phyloP scores from a whole-genome alignment of 2,888 invertebrate species.

The Erannis defoliaria region DNA sequence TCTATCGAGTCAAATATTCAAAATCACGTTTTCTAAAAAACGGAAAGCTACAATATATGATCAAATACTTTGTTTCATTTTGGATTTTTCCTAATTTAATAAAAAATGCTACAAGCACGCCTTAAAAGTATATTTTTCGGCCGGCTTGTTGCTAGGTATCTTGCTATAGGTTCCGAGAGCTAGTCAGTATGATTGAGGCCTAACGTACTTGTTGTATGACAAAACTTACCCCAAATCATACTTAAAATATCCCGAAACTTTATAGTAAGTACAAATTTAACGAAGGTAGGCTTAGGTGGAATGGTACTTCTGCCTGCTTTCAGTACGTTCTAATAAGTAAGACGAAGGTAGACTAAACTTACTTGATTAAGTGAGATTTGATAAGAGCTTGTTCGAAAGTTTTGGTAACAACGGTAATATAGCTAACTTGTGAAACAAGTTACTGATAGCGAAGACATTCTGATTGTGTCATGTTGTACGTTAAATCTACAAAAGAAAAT shows the following conservation, averaged over 20 bases:
- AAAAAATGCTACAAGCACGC: too few species aligned
- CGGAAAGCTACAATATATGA: too few species aligned
- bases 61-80: too few species aligned
- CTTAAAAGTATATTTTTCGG: too few species aligned
- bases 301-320: not conserved
- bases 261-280: slow-evolving; percentile 1
- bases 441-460: too few species aligned
- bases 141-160: too few species aligned
- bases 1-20: too few species aligned
- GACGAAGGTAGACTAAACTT: slow-evolving; percentile 3
- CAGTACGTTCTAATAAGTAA: slow-evolving; percentile 2
- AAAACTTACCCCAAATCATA: not conserved
- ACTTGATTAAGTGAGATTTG: slow-evolving; percentile 8
- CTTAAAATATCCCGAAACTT: not conserved
- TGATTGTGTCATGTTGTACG: too few species aligned
- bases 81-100: too few species aligned
- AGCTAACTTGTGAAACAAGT: not conserved
- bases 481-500: too few species aligned
- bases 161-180: too few species aligned
- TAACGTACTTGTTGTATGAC: not conserved
- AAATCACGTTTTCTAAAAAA: too few species aligned
- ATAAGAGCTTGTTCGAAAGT: not conserved
- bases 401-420: not conserved
- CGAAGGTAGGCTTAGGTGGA: slow-evolving; percentile 7
- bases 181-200: not conserved